phyloP scores from a whole-genome alignment of 2,888 invertebrate genomes.

The Achlya flavicornis region DNA sequence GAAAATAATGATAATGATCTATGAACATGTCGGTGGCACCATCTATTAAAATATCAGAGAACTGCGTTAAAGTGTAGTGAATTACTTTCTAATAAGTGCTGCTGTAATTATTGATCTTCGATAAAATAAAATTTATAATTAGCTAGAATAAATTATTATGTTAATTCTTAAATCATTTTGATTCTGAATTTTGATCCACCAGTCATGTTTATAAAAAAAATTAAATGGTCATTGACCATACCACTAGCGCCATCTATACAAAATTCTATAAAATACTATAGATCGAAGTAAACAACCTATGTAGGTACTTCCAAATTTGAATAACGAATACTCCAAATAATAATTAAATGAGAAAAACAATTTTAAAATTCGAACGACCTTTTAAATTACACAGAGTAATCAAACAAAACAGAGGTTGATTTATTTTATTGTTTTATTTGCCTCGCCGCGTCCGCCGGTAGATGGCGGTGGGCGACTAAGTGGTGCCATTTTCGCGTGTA shows the following conservation, averaged over 20 bases:
- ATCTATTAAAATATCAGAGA: background rate
- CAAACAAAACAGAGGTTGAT: constrained; percentile 55
- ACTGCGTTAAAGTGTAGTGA: background rate
- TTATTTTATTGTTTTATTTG: constrained; percentile 53
- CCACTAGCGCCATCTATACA: constrained; percentile 48
- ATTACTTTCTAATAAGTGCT: background rate
- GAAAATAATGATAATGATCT: background rate
- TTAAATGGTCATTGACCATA: constrained; percentile 49
- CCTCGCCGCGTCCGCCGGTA: constrained; percentile 51
- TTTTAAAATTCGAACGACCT: constrained; percentile 9
- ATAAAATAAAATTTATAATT: background rate
- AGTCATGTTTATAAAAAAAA: background rate
- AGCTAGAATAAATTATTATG: too few relatives aligned
- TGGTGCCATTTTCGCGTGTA: constrained; percentile 67
- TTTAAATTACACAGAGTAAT: constrained; percentile 51
- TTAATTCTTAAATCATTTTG: too few relatives aligned
- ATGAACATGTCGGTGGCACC: constrained; percentile 2
- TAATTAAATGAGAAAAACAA: constrained; percentile 5
- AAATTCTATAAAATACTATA: background rate
- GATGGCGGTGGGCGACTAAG: constrained; percentile 71
- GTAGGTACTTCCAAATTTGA: background rate
- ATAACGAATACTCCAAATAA: background rate
- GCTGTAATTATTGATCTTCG: background rate
- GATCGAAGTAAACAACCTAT: background rate
- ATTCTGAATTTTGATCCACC: too few relatives aligned